Conservation (phyloP, 2,888 invertebrate genomes). For the Lacanobia wlatinum region DNA sequence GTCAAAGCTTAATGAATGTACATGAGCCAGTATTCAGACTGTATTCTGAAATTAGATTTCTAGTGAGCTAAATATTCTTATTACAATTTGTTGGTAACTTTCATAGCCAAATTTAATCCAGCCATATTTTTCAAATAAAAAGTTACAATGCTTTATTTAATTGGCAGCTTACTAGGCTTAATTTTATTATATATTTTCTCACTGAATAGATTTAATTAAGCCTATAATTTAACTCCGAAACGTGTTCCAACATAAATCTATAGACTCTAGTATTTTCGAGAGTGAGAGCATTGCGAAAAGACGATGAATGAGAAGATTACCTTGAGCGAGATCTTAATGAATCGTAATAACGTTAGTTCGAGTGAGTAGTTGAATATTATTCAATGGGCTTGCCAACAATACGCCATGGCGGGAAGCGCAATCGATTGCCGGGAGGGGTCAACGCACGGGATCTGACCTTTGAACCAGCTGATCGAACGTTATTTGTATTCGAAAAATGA, state of each 20-base stretch:
- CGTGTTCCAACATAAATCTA: background rate
- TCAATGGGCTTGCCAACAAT: conserved; percentile 83
- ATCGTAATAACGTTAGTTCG: conserved; percentile 52
- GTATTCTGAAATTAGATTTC: conserved; percentile 35
- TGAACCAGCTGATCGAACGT: conserved; percentile 87
- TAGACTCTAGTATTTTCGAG: conserved; percentile 6
- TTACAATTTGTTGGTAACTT: conserved; percentile 7
- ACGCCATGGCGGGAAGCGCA: conserved; percentile 85
- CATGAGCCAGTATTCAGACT: conserved; percentile 38
- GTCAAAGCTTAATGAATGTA: conserved; percentile 50
- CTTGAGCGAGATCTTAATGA: conserved; percentile 57
- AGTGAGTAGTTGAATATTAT: conserved; percentile 73
- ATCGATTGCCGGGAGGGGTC: conserved; percentile 86
- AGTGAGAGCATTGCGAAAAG: conserved; percentile 7
- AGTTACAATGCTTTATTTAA: background rate
- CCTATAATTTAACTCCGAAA: background rate
- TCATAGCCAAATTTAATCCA: background rate
- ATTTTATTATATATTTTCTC: background rate
- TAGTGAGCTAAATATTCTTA: conserved; percentile 23
- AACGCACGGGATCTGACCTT: conserved; percentile 89
- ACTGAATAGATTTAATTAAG: background rate
- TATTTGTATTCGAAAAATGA: conserved; percentile 66
- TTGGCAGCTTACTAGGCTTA: background rate
- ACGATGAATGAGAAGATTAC: conserved; percentile 51
- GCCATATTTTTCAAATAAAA: background rate